Evolutionary conservation across 2,113 vertebrate species (phyloP).

Genomic region (human (Homo sapiens)): DNA sequence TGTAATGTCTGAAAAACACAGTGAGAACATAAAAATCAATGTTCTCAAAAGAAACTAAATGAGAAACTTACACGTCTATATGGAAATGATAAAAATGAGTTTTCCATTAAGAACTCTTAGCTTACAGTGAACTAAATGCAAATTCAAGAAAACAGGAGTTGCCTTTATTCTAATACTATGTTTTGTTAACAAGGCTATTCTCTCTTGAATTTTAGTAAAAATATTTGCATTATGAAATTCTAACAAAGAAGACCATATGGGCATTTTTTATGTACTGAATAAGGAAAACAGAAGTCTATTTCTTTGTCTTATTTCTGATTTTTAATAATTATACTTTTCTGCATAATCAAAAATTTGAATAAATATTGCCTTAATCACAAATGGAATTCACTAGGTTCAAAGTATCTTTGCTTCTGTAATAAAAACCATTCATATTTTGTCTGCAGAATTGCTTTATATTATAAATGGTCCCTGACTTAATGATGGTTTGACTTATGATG

Average conservation of each 20-base stretch:
- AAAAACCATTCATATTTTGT: neutral
- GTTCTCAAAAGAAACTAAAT: neutral
- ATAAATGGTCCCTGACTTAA: neutral
- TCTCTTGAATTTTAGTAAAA: neutral
- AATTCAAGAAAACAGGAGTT: neutral
- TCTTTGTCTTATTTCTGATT: neutral
- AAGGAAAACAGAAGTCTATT: no score
- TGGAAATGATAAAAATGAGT: neutral
- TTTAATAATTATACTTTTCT: neutral
- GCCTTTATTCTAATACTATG: neutral
- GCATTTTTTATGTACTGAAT: neutral
- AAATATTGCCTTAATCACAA: neutral
- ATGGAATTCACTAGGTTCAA: neutral
- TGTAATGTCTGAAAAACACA: neutral
- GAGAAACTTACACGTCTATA: neutral
- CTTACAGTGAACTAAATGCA: neutral
- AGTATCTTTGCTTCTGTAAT: neutral
- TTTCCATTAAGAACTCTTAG: neutral
- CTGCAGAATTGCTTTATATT: neutral
- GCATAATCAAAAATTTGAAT: neutral
- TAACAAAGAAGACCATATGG: neutral
- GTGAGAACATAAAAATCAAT: neutral
- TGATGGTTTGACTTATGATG: neutral
- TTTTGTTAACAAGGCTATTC: neutral
- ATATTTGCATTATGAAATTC: neutral